Base-by-base conservation (phyloP, 2,113 vertebrate species). In the Saccopteryx leptura region DNA sequence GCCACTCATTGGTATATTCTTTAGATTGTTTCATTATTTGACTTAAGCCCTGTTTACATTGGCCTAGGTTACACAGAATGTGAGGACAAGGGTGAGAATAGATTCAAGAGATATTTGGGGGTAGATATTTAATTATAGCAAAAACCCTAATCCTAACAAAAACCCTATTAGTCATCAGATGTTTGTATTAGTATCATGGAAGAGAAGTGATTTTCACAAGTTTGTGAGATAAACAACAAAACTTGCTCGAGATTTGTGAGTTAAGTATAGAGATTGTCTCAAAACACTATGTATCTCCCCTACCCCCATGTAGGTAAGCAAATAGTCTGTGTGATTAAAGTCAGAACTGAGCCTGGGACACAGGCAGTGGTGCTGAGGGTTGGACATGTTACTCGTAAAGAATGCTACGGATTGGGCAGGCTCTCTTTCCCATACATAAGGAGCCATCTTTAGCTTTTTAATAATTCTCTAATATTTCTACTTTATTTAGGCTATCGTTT, bases 401-500 rank as follows among this genome's bases (percentile, higher is more conserved):
- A 90, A 93, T 86, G 46, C 31, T 94, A 12, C 23, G 65, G 72
- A 71, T 48, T 79, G 72, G 10, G 15, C 15, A 48, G 19, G 9
- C n/a, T 83, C 21, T 17, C 69, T 96, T 95, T 85, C 21, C 68
- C 33, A 7, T 78, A 76, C 24, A 19, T 79, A 90, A 79, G 11
- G 46, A 84, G n/a, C 5, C 4, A 54, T 84, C 33, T 82, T 97
- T 66, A 82, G 39, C 56, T 90, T 81, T 85, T 85, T 75, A 78
- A 15, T 97, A 90, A 92, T 94, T 91, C 17, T 93, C 7, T 78
- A 54, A 65, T 69, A 60, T 94, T 94, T 97, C 28, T 78, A 28
- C 58, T 95, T 97, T 96, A 85, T 66, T 69, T 87, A 98, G 98
- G 92, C 46, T 93, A 63, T 48, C 7, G 0, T 82, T 94, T 63